A percentile compares a stretch with the other conserved stretches of the same genome.
Conservation (phyloP, 2,888 invertebrate species). For the Stictocephala bisonia region DNA sequence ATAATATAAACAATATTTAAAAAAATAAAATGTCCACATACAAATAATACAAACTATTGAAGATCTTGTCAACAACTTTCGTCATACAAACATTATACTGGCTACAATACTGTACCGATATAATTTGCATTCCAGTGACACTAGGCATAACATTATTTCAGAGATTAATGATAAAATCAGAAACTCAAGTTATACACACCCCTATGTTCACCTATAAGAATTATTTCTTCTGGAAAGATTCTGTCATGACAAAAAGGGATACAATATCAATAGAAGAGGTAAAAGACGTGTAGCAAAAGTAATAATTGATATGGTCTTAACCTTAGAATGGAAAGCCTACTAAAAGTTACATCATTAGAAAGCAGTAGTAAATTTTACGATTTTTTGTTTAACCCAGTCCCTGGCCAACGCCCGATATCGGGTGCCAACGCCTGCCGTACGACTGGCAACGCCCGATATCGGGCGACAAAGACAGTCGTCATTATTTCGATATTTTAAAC, state of each 20-base stretch:
- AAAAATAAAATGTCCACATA: background rate
- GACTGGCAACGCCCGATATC: too few species aligned
- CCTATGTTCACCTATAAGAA: background rate
- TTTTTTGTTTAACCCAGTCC: too few species aligned
- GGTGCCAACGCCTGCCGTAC: too few species aligned
- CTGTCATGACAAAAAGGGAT: background rate
- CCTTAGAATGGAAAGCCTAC: too few species aligned
- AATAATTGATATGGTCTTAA: too few species aligned
- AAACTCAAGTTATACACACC: background rate
- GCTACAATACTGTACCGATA: background rate
- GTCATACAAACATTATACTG: background rate
- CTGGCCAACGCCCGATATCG: too few species aligned
- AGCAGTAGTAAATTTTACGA: too few species aligned
- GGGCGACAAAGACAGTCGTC: too few species aligned
- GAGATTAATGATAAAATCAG: background rate
- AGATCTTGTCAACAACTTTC: background rate
- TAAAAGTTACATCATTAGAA: too few species aligned
- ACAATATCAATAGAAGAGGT: background rate
- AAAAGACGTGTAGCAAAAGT: background rate
- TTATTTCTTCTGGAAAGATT: background rate
- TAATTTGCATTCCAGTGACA: background rate
- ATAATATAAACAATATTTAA: background rate
- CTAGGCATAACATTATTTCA: background rate
- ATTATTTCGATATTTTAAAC: too few species aligned
- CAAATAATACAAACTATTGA: background rate